Conservation (phyloP, 35 echinoderm and acorn worm genomes). For the Amphiura filiformis region DNA sequence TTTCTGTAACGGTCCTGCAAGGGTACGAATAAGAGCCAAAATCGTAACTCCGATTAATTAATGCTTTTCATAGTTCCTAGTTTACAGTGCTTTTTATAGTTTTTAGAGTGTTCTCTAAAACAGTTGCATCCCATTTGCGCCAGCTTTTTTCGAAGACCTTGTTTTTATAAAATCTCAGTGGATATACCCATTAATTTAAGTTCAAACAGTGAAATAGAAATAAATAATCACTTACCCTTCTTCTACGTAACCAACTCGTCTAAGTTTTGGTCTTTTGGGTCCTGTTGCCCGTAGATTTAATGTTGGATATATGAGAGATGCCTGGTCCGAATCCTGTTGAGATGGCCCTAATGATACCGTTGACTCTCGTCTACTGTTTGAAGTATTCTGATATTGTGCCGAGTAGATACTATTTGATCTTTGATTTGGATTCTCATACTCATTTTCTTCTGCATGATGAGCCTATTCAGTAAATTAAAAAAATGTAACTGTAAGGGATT, state of each 20-base stretch:
- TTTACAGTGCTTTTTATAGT: no score
- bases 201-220: no score
- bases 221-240: not conserved
- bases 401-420: slow-evolving; percentile 20
- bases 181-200: no score
- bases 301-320: not conserved
- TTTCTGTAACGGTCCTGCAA: no score
- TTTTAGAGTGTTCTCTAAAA: no score
- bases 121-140: no score
- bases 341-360: not conserved
- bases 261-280: not conserved
- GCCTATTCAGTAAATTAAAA: not conserved
- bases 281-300: not conserved
- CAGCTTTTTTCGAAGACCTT: no score
- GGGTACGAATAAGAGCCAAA: no score
- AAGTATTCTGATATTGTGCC: slow-evolving; percentile 18
- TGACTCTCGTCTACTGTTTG: not conserved
- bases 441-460: slow-evolving; percentile 22
- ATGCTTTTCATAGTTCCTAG: no score
- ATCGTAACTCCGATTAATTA: no score
- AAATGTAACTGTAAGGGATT: not conserved
- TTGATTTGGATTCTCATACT: slow-evolving; percentile 22
- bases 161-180: no score
- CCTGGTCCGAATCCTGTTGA: not conserved
- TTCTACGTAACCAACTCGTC: not conserved